phyloP scores from a whole-genome alignment of 2,797 vertebrate species.

The Enteromius radiatus region DNA sequence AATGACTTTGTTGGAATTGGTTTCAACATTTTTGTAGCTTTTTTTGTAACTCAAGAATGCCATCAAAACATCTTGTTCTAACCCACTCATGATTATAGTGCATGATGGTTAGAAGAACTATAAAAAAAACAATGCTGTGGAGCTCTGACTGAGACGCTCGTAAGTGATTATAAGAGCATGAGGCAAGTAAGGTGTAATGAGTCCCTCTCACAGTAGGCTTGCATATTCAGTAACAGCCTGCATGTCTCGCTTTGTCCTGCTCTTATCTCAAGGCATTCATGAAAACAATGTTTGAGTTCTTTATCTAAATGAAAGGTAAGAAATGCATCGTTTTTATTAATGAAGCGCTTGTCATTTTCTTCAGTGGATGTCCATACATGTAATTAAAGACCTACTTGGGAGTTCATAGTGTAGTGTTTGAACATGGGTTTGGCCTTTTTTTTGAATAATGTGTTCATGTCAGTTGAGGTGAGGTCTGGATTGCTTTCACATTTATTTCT shows the following conservation, averaged over 20 bases:
- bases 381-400: background rate
- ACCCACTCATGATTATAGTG: background rate
- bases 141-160: constrained; percentile 1
- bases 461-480: background rate
- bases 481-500: constrained; percentile 11
- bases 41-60: background rate
- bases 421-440: background rate
- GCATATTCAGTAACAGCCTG: background rate
- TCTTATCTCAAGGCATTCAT: background rate
- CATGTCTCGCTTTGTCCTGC: background rate
- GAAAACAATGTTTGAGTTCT: background rate
- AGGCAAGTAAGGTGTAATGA: constrained; percentile 15
- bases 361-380: background rate
- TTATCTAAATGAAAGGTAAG: background rate
- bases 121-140: constrained; percentile 10
- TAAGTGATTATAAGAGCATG: constrained; percentile 15
- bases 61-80: constrained; percentile 32
- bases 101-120: background rate
- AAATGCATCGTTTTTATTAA: background rate
- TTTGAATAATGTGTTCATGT: constrained; percentile 5
- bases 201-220: background rate
- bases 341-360: background rate
- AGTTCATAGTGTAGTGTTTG: background rate
- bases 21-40: background rate
- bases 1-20: background rate